Evolutionary conservation across 2,113 vertebrate genomes (phyloP), one percentile per base, ranked within the genome.

Genomic region (Pomatorhinus ruficollis): DNA sequence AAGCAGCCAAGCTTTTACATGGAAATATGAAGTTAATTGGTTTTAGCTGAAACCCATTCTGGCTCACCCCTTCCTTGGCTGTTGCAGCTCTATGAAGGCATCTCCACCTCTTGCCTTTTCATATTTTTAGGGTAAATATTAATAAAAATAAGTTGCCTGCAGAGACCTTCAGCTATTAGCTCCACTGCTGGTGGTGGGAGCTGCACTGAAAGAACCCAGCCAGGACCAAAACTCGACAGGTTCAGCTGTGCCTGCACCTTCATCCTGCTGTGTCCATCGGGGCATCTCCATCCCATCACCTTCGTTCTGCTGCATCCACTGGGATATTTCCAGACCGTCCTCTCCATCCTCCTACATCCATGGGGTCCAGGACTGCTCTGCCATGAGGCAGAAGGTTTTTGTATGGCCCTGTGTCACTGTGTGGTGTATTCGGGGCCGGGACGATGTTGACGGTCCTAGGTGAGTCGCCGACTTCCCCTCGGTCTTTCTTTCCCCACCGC

Each of bases 391-490:
- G 69, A n/a, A 82, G 59, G 96, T 97, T 98, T 97, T 97, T 96
- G 96, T 30, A 79, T 2, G 2, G 80, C 79, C 3, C 3, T 80
- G 44, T 95, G 39, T 84, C 95, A 97, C 90, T 59, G 94, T 96
- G 97, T 63, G 7, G 37, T 30, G 0, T 49, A 8, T 97, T 98
- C 1, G 93, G 97, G 0, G 0, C 3, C 0, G 97, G 98, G 47
- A 98, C 97, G 49, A 0, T 0, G 1, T 0, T 98, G 94, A 97
- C 59, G 0, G 35, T 98, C 85, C 0, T 15, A 3, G 77, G 97
- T 98, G 75, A 98, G 97, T 97, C 60, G 53, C 64, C 31, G 9
- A 8, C 60, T 71, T 72, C 53, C 28, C 83, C 49, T 83, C 71
- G 5, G 71, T 65, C 94, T 83, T 91, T 47, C 82, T 20, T 44